Evolutionary conservation across 2,113 vertebrate species (phyloP).

Genomic region (Calypte anna): DNA sequence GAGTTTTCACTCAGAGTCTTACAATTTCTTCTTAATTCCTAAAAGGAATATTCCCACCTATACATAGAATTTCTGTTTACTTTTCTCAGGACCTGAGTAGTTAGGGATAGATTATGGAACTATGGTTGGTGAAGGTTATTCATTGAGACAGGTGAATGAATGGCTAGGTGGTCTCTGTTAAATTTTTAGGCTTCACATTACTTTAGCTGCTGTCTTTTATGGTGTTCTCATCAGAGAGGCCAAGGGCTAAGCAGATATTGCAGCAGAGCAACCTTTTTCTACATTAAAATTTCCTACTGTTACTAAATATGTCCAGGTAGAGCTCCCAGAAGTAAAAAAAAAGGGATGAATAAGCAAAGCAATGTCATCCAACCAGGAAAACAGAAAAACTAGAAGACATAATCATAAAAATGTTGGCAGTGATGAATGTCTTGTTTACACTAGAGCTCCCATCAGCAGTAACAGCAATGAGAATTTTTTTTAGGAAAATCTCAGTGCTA

Average conservation of each 20-base stretch:
- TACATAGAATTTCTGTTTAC: background rate
- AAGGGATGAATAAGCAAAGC: conserved; percentile 28
- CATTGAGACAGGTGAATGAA: background rate
- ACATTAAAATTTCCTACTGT: background rate
- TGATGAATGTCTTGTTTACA: background rate
- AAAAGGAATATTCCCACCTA: background rate
- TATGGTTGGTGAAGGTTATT: background rate
- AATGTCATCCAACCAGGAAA: background rate
- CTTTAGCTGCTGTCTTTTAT: background rate
- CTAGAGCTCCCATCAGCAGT: background rate
- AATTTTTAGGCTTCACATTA: conserved; percentile 1
- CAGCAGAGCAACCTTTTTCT: background rate
- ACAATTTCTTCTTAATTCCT: background rate
- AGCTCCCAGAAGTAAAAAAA: background rate
- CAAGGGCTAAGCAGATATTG: background rate
- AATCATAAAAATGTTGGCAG: background rate
- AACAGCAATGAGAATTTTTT: background rate
- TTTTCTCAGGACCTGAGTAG: background rate
- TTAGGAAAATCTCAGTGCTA: background rate
- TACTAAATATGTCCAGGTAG: background rate
- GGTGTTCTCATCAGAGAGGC: background rate
- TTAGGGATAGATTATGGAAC: background rate
- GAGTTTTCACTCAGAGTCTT: background rate
- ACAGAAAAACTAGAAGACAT: conserved; percentile 1
- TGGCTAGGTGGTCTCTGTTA: background rate